These are phyloP conservation scores for Eucera pruinosa DNA, from an alignment of 2,888 invertebrate genomes.

Conservation along the genomic window DNA sequence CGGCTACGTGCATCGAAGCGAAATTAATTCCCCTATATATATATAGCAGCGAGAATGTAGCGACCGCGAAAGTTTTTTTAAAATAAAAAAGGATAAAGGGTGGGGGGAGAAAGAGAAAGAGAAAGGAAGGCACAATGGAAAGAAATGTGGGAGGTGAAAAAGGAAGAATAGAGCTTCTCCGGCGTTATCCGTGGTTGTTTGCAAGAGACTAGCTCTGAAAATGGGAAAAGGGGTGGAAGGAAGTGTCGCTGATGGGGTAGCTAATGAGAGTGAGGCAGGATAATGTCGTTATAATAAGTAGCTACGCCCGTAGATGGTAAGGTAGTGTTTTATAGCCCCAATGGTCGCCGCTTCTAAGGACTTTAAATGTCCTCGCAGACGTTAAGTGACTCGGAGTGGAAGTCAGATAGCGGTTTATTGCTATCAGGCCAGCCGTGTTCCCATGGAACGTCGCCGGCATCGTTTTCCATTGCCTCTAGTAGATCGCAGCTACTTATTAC, in stretches of 20 bases:
- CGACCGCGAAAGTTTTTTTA: too few relatives aligned
- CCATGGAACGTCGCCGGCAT: conserved; percentile 32
- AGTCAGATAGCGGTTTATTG: conserved; percentile 80
- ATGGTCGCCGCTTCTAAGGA: conserved; percentile 65
- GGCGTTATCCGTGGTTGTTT: conserved; percentile 52
- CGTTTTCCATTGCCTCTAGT: conserved; percentile 41
- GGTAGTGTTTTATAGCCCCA: conserved; percentile 75
- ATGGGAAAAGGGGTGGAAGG: conserved; percentile 54
- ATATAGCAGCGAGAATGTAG: too few relatives aligned
- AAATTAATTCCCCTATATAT: conserved; percentile 69
- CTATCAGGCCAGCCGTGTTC: conserved; percentile 60
- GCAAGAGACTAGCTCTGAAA: conserved; percentile 41
- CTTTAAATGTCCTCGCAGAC: conserved; percentile 76
- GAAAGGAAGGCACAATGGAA: not conserved
- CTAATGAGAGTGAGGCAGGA: conserved; percentile 72
- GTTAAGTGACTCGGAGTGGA: conserved; percentile 82
- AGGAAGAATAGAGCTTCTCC: not conserved
- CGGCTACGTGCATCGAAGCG: conserved; percentile 73
- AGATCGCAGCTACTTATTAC: conserved; percentile 36
- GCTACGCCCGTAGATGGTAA: conserved; percentile 64
- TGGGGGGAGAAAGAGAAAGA: not conserved
- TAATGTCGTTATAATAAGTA: conserved; percentile 80
- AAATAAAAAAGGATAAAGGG: too few relatives aligned
- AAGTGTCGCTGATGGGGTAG: conserved; percentile 70
- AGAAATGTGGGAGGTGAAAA: not conserved